Base-by-base conservation (phyloP, 35 echinoderm and acorn worm species). In the Apostichopus parvimensis region DNA sequence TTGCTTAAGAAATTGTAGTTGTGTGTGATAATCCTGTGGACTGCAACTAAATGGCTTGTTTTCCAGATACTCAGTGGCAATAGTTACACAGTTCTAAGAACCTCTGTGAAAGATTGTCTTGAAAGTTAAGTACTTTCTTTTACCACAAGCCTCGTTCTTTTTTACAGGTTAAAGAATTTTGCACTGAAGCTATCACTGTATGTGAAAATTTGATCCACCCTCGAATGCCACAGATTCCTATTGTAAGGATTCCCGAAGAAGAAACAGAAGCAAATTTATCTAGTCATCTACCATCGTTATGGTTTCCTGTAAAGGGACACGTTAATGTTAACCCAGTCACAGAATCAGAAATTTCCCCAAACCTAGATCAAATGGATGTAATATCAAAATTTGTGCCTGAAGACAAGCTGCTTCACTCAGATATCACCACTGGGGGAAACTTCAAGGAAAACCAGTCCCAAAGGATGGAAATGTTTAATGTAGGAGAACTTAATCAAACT, bases 81-180 rank as follows among this genome's bases (percentile, higher is more conserved):
- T 45, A 45, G 34, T 45, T 45, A 45, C 34, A 45, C 34, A 45
- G 34, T 45, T 45, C 34, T 45, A 45, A 45, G 34, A 45, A 45
- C 34, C 34, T 45, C 34, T 45, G 34, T 45, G 34, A 45, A 45
- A 45, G 34, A 45, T 45, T 45, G 34, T 45, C 34, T 45, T 45
- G 34, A 45, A 45, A 45, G 34, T 61, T 61, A 61, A 61, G 58
- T 61, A 12, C 58, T 61, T 61, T 61, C 11, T n/a, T 80, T 80
- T 80, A 45, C 34, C 34, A 45, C 34, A 11, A 23, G 9, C 28
- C 79, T 84, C 34, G 4, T 45, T 45, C 34, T 20, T 60, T 58
- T 18, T 84, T 57, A 22, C 81, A 84, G 81, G 81, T 84, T 12
- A 84, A 84, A 59, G 81, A 84, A 84, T 84, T 84, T 54, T 84